Base-by-base conservation (phyloP, 2,888 invertebrate genomes). In the Netelia inedita region DNA sequence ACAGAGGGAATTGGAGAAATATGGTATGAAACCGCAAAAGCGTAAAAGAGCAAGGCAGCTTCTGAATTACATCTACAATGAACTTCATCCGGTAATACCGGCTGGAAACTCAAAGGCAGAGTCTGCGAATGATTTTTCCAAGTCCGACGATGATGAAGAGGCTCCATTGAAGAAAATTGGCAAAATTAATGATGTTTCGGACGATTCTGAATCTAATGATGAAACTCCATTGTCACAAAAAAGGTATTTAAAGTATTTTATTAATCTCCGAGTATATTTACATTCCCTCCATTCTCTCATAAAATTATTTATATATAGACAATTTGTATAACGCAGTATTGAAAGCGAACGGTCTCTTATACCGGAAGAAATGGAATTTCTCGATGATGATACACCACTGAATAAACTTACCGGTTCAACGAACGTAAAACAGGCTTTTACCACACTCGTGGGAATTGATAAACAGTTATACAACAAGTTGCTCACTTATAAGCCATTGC, bases 61-160 rank as follows among this genome's bases (percentile, higher is more conserved):
- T 72, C 92, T 96, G 74, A 93, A 94, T 59, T 94, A 95, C 82
- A 95, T 95, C 87, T 95, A 95, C 88, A 93, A 95, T n/a, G 94
- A 95, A 87, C 94, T 95, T 35, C 95, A 95, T 90, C 94, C 95
- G 65, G 82, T 88, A 35, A 87, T 92, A n/a, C 46, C 79, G 43
- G 41, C 28, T 5, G 5, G 74, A 59, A 35, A 59, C 35, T 63
- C 66, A 28, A 21, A 8, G 23, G 28, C 55, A 66, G 76, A 55
- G 23, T 1, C 61, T 14, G n/a, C 28, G 16, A 35, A 63, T 35
- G 50, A 76, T 14, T 8, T 1, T 8, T 28, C n/a, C 19, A 50
- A 79, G 53, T 10, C 16, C 16, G 81, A 69, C 68, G 86, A 83
- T 6, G 85, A 87, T 41, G 86, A 87, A 14, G 83, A 83, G 61